Evolutionary conservation across 1,140 invertebrate genomes (phyloP), one percentile per base, ranked within the genome.

Genomic region (Atta colombica): DNA sequence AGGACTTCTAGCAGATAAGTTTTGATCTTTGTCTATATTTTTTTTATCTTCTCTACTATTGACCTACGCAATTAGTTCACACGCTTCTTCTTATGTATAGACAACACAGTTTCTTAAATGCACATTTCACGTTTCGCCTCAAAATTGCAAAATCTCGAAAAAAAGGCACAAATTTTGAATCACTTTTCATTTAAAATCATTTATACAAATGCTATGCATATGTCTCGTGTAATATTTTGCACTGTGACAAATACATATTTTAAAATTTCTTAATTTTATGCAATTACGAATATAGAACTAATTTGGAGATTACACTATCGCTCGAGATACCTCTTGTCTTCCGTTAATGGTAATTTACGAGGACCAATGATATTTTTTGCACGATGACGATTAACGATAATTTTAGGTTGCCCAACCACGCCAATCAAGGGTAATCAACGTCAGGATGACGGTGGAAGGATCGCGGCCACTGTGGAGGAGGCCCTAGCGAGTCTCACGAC

Each of bases 401-500:
- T 95, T 95, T 91, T 94, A 96, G 96, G 96, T 91, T 96, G 95
- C 94, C 96, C 96, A 74, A 96, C 96, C 14, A 96, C 96, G 66
- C 96, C 96, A 31, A 93, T 96, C 85, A 94, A 95, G 87, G 93
- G 94, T 45, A 93, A 88, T 86, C 93, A 94, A 31, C 92, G 91
- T 91, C 72, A 91, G 16, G 92, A 94, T 80, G 93, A 93, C 61
- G 92, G 93, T 21, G 93, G 92, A 87, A 93, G 92, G 88, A 92
- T 95, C 60, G 91, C 92, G 25, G 94, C 96, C 86, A 96, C 96
- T 51, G 96, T 97, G 88, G 97, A 97, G 93, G 96, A 97, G 92
- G 96, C 97, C 89, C 96, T 97, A 90, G 97, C 97, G 94, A 97
- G 97, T 95, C 96, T 98, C 92, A 97, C 97, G 87, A 97, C 97